Percentiles rank a stretch among this genome's conserved stretches.
Conservation (phyloP, 2,888 invertebrate species). For the Scaptomyza polygonia region DNA sequence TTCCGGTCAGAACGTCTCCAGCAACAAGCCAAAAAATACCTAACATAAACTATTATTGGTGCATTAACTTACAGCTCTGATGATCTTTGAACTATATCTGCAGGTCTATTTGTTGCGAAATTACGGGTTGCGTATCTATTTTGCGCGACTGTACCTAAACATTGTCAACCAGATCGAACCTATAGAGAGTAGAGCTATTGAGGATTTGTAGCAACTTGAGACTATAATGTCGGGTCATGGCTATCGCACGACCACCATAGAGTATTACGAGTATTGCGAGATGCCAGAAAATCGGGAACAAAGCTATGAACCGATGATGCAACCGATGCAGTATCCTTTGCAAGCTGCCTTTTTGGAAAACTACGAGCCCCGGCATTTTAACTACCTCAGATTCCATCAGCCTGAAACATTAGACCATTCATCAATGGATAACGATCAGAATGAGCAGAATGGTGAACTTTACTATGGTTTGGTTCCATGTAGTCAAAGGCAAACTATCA, state of each 20-base stretch:
- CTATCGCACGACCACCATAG: slow-evolving; percentile 48
- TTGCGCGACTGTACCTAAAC: slow-evolving; percentile 72
- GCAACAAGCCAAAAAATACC: slow-evolving; percentile 22
- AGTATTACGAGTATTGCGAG: slow-evolving; percentile 60
- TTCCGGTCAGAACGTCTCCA: slow-evolving; percentile 37
- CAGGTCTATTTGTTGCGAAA: slow-evolving; percentile 80
- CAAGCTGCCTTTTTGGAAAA: slow-evolving; percentile 33
- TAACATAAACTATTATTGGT: neutral
- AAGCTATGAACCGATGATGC: slow-evolving; percentile 19
- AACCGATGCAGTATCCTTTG: slow-evolving; percentile 22
- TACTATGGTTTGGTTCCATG: slow-evolving; percentile 28
- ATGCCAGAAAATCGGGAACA: slow-evolving; percentile 68
- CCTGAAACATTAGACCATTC: slow-evolving; percentile 38
- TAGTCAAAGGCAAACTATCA: slow-evolving; percentile 16
- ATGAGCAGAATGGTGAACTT: slow-evolving; percentile 8
- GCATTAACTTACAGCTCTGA: slow-evolving; percentile 43
- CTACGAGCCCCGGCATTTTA: slow-evolving; percentile 58
- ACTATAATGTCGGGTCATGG: slow-evolving; percentile 42
- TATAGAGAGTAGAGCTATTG: slow-evolving; percentile 33
- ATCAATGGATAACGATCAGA: slow-evolving; percentile 36
- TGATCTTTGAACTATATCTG: slow-evolving; percentile 79
- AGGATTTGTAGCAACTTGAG: neutral
- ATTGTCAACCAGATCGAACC: slow-evolving; percentile 71
- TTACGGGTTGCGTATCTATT: slow-evolving; percentile 72
- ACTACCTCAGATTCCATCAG: slow-evolving; percentile 63